These are phyloP conservation scores for Platyura marginata DNA, from an alignment of 1,140 invertebrate genomes.

Conservation along the genomic window DNA sequence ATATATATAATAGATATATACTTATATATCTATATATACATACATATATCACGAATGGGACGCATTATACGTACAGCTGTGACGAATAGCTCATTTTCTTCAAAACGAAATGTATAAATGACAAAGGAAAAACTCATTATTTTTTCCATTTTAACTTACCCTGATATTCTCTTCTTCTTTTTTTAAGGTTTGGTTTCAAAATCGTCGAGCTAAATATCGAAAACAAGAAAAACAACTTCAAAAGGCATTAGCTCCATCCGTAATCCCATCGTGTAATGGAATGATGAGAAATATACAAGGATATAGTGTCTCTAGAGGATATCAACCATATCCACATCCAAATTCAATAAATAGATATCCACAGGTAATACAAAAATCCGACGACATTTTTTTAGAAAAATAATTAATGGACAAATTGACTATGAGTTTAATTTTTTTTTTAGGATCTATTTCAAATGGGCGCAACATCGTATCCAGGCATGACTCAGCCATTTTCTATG, in stretches of 20 bases:
- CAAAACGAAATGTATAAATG: neutral
- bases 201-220: slow-evolving; percentile 90
- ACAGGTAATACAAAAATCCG: slow-evolving; percentile 38
- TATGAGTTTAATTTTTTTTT: neutral
- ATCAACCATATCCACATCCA: slow-evolving; percentile 83
- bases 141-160: neutral
- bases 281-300: slow-evolving; percentile 96
- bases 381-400: neutral
- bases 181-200: slow-evolving; percentile 65
- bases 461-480: slow-evolving; percentile 71
- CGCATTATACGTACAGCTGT: too few relatives aligned
- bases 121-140: neutral
- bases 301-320: slow-evolving; percentile 55
- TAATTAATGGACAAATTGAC: neutral
- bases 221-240: slow-evolving; percentile 97
- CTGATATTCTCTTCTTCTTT: too few relatives aligned
- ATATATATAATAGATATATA: too few relatives aligned
- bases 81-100: neutral
- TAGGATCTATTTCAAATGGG: slow-evolving; percentile 58
- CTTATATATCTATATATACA: too few relatives aligned
- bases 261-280: slow-evolving; percentile 83
- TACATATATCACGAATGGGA: too few relatives aligned
- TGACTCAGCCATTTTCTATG: slow-evolving; percentile 90
- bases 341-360: slow-evolving; percentile 90
- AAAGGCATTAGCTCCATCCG: slow-evolving; percentile 76